Evolutionary conservation across 2,113 vertebrate genomes (phyloP).

Genomic region (Brachionichthys hirsutus): DNA sequence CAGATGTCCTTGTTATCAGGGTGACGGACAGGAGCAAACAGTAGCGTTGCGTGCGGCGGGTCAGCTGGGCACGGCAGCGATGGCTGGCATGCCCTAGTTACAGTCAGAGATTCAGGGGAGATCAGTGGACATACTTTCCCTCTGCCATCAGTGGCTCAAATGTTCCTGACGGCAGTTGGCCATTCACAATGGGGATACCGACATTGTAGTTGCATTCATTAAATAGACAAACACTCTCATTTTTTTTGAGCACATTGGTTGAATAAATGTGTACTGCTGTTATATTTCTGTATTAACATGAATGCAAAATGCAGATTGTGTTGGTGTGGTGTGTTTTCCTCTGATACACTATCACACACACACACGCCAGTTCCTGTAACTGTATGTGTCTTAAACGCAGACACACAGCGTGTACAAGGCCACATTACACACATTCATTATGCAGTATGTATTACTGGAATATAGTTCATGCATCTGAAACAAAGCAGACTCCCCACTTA

Average conservation of each 20-base stretch:
- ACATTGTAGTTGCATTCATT: slow-evolving; percentile 1
- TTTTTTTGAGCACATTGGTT: slow-evolving; percentile 4
- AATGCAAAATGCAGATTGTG: slow-evolving; percentile 2
- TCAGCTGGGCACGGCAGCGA: slow-evolving; percentile 27
- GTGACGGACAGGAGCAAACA: slow-evolving; percentile 7
- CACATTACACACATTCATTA: background rate
- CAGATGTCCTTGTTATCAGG: slow-evolving; percentile 21
- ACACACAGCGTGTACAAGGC: no score
- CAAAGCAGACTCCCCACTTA: background rate
- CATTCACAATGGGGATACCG: slow-evolving; percentile 20
- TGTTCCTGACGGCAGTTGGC: slow-evolving; percentile 43
- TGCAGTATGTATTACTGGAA: slow-evolving; percentile 10
- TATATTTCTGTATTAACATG: slow-evolving; percentile 1
- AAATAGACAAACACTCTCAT: background rate
- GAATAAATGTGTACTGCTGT: slow-evolving; percentile 3
- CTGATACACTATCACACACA: slow-evolving; percentile 41
- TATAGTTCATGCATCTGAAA: background rate
- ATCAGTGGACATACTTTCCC: slow-evolving; percentile 68
- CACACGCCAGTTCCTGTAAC: slow-evolving; percentile 53
- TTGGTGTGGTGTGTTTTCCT: slow-evolving; percentile 9
- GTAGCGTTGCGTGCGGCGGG: no score
- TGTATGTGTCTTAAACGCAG: no score
- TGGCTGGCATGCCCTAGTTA: slow-evolving; percentile 48
- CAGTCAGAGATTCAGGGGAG: slow-evolving; percentile 50
- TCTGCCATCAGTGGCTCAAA: slow-evolving; percentile 68